phyloP scores from a whole-genome alignment of 2,888 invertebrate genomes.

The Poecilus cupreus region DNA sequence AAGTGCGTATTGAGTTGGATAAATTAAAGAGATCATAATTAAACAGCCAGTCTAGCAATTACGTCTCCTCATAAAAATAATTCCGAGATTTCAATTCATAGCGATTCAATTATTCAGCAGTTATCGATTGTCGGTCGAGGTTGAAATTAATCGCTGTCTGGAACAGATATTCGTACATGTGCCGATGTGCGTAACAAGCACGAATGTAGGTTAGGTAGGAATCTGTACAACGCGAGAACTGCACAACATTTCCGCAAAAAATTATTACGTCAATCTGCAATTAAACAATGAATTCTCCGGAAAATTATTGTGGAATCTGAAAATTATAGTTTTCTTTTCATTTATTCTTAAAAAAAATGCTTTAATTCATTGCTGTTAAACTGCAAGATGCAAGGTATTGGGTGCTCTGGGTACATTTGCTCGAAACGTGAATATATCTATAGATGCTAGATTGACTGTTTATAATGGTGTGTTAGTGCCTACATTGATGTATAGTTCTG shows the following conservation, averaged over 20 bases:
- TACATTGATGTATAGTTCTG: no score
- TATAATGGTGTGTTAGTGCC: no score
- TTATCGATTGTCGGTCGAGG: not conserved
- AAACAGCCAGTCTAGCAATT: not conserved
- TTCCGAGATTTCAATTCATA: not conserved
- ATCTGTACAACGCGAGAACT: not conserved
- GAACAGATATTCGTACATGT: not conserved
- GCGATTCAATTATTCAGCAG: slow-evolving; percentile 5
- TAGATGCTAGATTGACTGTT: no score
- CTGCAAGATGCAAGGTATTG: no score
- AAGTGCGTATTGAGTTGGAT: no score
- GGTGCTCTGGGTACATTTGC: no score
- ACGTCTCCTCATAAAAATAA: not conserved
- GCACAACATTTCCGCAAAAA: slow-evolving; percentile 14
- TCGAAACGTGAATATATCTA: no score
- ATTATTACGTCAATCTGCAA: not conserved
- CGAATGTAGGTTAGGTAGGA: not conserved
- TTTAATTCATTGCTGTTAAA: no score
- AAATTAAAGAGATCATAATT: not conserved
- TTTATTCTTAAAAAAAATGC: no score
- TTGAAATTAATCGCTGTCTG: slow-evolving; percentile 1
- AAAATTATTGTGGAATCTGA: not conserved
- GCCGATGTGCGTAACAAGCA: not conserved
- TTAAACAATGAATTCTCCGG: not conserved
- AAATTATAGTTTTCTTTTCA: no score